phyloP scores from a whole-genome alignment of 2,797 vertebrate species.

The Takifugu ocellatus region DNA sequence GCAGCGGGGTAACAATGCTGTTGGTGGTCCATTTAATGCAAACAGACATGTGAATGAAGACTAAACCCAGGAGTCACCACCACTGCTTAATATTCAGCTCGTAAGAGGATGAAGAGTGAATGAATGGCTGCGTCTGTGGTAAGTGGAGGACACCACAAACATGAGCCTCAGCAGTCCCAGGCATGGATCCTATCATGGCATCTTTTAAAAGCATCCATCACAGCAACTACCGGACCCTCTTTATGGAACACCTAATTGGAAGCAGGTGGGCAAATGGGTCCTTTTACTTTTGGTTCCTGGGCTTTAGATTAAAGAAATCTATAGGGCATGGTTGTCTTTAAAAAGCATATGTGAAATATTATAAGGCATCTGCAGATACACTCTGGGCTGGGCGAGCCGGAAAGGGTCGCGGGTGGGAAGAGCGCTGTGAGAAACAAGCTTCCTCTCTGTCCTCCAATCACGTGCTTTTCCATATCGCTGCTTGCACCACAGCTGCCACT shows the following conservation, averaged over 20 bases:
- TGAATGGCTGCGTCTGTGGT: conserved; percentile 15
- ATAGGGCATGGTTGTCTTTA: conserved; percentile 41
- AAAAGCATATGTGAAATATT: conserved; percentile 61
- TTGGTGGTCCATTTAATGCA: no score
- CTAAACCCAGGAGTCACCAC: no score
- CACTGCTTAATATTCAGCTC: no score
- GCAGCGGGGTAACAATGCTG: no score
- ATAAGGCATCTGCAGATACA: conserved; percentile 30
- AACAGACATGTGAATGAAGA: no score
- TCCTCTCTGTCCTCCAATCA: conserved; percentile 29
- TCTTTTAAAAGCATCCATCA: conserved; percentile 48
- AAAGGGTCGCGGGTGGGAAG: conserved; percentile 33
- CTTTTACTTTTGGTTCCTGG: conserved; percentile 23
- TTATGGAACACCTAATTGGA: conserved; percentile 55
- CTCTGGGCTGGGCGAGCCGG: conserved; percentile 50
- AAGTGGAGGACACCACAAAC: conserved; percentile 12
- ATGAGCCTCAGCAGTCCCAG: conserved; percentile 31
- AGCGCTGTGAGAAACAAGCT: conserved; percentile 12
- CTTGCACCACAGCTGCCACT: conserved; percentile 74
- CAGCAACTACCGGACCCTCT: conserved; percentile 31
- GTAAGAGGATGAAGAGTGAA: background rate
- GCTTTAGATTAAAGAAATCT: conserved; percentile 49
- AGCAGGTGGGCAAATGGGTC: conserved; percentile 40
- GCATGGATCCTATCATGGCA: conserved; percentile 34
- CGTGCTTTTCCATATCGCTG: conserved; percentile 48